Evolutionary conservation across 2,888 invertebrate genomes (phyloP).

Genomic region (Oscheius sp.): DNA sequence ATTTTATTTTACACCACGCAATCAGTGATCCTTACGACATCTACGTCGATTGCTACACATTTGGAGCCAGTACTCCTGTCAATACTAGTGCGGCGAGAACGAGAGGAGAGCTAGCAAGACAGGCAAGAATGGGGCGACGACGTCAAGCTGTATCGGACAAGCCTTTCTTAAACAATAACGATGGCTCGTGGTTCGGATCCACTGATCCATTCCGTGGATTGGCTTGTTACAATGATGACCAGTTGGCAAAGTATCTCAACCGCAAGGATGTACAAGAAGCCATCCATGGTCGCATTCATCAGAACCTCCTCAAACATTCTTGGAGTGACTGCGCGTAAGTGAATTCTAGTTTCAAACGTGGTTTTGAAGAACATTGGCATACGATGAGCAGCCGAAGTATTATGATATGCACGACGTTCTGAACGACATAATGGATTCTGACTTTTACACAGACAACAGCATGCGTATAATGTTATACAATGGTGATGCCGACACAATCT

Average conservation of each 20-base stretch:
- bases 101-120: slow-evolving; percentile 22
- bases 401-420: slow-evolving; percentile 57
- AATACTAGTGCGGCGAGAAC: not conserved
- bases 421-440: slow-evolving; percentile 45
- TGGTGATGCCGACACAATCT: slow-evolving; percentile 57
- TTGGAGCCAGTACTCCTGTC: not conserved
- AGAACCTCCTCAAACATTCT: not conserved
- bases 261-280: slow-evolving; percentile 50
- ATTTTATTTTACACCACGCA: not conserved
- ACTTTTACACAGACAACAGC: slow-evolving; percentile 38
- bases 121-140: slow-evolving; percentile 2
- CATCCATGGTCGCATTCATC: slow-evolving; percentile 37
- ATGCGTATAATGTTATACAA: slow-evolving; percentile 59
- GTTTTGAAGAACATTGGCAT: slow-evolving; percentile 20
- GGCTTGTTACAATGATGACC: slow-evolving; percentile 47
- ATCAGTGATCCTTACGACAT: slow-evolving; percentile 51
- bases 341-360: not conserved
- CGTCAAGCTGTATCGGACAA: not conserved
- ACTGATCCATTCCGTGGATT: slow-evolving; percentile 47
- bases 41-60: slow-evolving; percentile 55
- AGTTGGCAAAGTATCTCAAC: slow-evolving; percentile 49
- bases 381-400: slow-evolving; percentile 49
- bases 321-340: slow-evolving; percentile 31
- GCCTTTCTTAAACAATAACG: slow-evolving; percentile 26
- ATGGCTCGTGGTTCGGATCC: slow-evolving; percentile 36